Evolutionary conservation across 2,797 vertebrate genomes (phyloP).

Genomic region (Perodicticus potto): DNA sequence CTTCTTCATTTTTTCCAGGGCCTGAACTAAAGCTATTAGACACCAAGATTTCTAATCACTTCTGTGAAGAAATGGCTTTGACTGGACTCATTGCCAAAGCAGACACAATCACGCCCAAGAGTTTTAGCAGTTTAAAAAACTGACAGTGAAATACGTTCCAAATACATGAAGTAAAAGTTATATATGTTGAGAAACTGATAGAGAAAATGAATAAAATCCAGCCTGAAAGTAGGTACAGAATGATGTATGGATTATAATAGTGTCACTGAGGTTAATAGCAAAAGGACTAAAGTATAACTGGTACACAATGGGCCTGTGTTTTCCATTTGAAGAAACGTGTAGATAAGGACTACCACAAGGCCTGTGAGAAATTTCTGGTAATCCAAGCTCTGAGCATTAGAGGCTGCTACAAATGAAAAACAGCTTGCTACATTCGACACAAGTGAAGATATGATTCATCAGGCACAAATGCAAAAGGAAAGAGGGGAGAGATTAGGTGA

Average conservation of each 20-base stretch:
- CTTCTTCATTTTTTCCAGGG: conserved; percentile 51
- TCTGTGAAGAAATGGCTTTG: conserved; percentile 65
- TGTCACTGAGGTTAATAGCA: conserved; percentile 62
- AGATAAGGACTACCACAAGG: conserved; percentile 54
- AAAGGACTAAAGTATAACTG: background rate
- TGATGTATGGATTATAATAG: conserved; percentile 6
- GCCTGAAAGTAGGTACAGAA: conserved; percentile 42
- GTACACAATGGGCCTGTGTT: conserved; percentile 34
- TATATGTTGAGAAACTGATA: conserved; percentile 57
- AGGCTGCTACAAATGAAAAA: conserved; percentile 65
- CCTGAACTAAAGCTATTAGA: conserved; percentile 38
- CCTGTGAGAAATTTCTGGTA: conserved; percentile 55
- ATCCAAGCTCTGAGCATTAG: conserved; percentile 8
- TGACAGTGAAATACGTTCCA: background rate
- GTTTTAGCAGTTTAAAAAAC: conserved; percentile 58
- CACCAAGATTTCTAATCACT: conserved; percentile 63
- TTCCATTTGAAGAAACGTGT: conserved; percentile 59
- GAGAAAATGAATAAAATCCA: conserved; percentile 55
- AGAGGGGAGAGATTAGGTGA: conserved; percentile 46
- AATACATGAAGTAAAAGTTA: conserved; percentile 35
- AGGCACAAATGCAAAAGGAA: conserved; percentile 23
- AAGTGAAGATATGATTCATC: conserved; percentile 63
- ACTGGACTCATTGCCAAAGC: conserved; percentile 40
- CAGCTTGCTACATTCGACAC: conserved; percentile 46
- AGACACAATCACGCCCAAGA: conserved; percentile 36